Conservation (phyloP, 2,113 vertebrate genomes). For the Nothoprocta perdicaria region DNA sequence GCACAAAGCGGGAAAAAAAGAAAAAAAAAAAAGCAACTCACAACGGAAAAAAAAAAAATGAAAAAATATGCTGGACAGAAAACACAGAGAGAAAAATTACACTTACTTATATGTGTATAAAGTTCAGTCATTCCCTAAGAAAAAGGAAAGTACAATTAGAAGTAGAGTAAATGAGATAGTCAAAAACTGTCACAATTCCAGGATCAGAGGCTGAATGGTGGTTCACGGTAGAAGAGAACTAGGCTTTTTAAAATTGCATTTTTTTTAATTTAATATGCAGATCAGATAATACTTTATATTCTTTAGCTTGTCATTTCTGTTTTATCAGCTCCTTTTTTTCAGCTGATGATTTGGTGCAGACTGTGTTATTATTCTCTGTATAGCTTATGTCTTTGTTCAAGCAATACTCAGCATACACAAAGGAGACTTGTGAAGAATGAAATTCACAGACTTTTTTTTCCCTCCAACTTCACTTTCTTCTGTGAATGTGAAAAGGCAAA, state of each 20-base stretch:
- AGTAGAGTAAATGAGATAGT: not conserved
- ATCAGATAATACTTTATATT: not conserved
- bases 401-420: not conserved
- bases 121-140: not conserved
- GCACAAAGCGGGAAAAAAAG: not conserved
- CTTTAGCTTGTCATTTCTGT: not conserved
- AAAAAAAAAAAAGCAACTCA: not conserved
- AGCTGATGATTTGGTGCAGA: not conserved
- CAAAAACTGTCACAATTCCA: not conserved
- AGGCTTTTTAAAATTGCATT: not conserved
- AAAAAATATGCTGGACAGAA: not conserved
- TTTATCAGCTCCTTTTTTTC: not conserved
- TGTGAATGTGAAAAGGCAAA: not conserved
- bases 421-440: not conserved
- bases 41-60: not conserved
- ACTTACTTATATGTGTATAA: not conserved
- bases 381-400: slow-evolving; percentile 3
- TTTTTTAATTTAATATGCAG: slow-evolving; percentile 21
- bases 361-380: not conserved
- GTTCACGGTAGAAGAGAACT: not conserved
- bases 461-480: not conserved
- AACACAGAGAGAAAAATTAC: not conserved
- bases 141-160: not conserved
- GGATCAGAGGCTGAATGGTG: not conserved
- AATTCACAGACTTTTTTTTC: not conserved